Evolutionary conservation across 2,888 invertebrate genomes (phyloP).

Genomic region (Ectemnius cavifrons): DNA sequence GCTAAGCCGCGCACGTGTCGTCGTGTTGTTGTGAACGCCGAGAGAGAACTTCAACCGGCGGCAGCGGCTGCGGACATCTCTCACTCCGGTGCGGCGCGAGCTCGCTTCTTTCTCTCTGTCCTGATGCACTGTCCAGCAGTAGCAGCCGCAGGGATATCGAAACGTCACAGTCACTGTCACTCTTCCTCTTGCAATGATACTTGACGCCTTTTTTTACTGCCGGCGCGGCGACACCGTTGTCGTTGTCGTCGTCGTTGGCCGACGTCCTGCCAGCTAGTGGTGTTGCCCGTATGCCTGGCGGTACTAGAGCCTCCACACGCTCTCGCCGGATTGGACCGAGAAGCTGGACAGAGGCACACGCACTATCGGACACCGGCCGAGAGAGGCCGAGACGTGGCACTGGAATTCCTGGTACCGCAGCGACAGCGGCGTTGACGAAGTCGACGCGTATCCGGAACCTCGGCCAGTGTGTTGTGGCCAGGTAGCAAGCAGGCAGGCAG

Average conservation of each 20-base stretch:
- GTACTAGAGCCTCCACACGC: no score
- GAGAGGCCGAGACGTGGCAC: constrained; percentile 53
- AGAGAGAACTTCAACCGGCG: constrained; percentile 12
- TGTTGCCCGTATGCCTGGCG: background rate
- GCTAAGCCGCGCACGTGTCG: background rate
- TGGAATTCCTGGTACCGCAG: constrained; percentile 41
- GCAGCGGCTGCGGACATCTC: background rate
- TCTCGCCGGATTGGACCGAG: background rate
- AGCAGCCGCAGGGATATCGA: constrained; percentile 1
- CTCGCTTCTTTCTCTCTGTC: no score
- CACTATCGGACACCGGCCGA: constrained; percentile 27
- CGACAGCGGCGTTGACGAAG: constrained; percentile 48
- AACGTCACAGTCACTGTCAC: constrained; percentile 22
- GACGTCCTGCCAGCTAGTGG: background rate
- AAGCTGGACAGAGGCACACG: background rate
- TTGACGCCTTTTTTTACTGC: background rate
- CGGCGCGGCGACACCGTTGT: background rate
- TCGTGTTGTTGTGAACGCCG: constrained; percentile 6
- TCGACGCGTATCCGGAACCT: constrained; percentile 49
- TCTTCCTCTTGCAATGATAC: background rate
- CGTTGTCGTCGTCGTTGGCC: background rate
- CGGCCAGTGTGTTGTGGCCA: constrained; percentile 40
- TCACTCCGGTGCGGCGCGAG: no score
- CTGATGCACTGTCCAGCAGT: no score
- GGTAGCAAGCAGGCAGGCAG: constrained; percentile 26